Conservation (phyloP, 1,140 invertebrate genomes). For the Drosophila paulistorum region DNA sequence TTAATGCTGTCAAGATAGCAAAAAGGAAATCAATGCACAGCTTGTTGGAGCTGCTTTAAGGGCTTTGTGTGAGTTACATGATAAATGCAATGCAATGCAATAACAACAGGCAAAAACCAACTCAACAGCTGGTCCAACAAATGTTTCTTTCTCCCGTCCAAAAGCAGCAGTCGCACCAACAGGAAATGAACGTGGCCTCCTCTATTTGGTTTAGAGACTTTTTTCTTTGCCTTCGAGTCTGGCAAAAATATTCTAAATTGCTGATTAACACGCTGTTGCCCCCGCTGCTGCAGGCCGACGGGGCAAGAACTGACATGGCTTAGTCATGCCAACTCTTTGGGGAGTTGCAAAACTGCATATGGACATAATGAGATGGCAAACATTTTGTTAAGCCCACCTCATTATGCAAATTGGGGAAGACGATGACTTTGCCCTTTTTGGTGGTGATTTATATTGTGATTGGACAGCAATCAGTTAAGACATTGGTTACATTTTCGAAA, state of each 20-base stretch:
- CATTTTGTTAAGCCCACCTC: neutral
- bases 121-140: constrained; percentile 67
- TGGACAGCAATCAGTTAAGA: constrained; percentile 19
- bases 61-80: constrained; percentile 71
- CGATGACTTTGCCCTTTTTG: constrained; percentile 32
- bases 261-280: constrained; percentile 69
- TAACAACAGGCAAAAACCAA: constrained; percentile 53
- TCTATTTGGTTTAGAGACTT: constrained; percentile 15
- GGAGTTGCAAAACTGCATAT: constrained; percentile 19
- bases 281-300: neutral
- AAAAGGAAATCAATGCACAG: constrained; percentile 78
- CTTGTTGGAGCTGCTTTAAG: constrained; percentile 52
- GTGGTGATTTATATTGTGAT: constrained; percentile 13
- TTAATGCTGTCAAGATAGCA: constrained; percentile 79
- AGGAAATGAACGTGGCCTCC: constrained; percentile 65
- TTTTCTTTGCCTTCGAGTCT: constrained; percentile 48
- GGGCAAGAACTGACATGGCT: constrained; percentile 37
- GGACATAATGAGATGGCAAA: constrained; percentile 51
- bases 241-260: constrained; percentile 77
- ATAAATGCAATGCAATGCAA: constrained; percentile 69
- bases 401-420: constrained; percentile 31
- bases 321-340: constrained; percentile 53
- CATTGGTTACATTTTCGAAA: constrained; percentile 17
- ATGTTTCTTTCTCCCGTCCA: constrained; percentile 16
- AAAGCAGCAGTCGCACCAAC: constrained; percentile 40